Evolutionary conservation across 2,113 vertebrate genomes (phyloP).

Genomic region (Rhinolophus ferrumequinum): DNA sequence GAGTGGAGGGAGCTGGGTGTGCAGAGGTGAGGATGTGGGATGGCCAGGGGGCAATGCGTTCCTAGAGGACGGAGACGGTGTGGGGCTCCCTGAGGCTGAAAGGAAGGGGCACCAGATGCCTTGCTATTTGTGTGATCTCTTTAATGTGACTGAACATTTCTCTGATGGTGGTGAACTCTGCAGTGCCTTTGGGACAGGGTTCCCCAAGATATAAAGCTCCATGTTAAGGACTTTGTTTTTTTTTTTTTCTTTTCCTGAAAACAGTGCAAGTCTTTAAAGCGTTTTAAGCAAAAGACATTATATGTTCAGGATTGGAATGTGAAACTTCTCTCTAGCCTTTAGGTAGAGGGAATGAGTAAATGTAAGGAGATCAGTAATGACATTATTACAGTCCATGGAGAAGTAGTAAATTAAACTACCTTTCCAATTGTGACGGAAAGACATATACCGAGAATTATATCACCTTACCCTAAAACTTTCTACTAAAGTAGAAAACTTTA

Average conservation of each 20-base stretch:
- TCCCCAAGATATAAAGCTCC: not conserved
- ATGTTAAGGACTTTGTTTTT: not conserved
- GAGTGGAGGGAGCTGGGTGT: not conserved
- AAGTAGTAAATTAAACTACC: not conserved
- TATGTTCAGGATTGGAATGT: not conserved
- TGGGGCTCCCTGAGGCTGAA: fast-evolving
- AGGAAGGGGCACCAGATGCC: not conserved
- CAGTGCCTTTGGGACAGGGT: not conserved
- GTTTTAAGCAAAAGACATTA: not conserved
- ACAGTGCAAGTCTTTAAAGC: not conserved
- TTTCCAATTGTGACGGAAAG: not conserved
- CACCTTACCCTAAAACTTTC: not conserved
- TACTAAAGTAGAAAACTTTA: not conserved
- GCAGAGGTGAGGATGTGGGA: not conserved
- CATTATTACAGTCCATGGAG: not conserved
- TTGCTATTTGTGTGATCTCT: not conserved
- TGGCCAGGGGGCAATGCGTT: fast-evolving
- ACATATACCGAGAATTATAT: not conserved
- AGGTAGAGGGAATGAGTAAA: not conserved
- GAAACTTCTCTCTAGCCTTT: not conserved
- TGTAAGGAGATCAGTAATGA: not conserved
- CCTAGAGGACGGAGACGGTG: fast-evolving
- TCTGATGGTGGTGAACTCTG: not conserved
- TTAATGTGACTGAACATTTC: not conserved
- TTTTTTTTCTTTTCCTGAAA: not conserved